A percentile compares a stretch with the other conserved stretches of the same genome.
Conservation (phyloP, 2,113 vertebrate genomes). For the Taurulus bubalis region DNA sequence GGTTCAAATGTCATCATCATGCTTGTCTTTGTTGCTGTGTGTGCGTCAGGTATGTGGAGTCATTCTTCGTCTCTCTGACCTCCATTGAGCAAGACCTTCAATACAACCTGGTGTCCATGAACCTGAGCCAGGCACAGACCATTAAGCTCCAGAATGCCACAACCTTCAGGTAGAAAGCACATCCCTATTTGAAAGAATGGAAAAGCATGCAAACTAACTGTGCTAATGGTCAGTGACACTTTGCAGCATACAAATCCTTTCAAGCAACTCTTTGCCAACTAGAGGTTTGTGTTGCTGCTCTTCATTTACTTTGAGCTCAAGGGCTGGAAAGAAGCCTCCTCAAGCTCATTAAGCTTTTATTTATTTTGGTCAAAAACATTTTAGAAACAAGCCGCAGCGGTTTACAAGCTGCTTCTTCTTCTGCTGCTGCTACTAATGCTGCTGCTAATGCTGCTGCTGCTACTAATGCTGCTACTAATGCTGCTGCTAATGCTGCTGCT, state of each 20-base stretch:
- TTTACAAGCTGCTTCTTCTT: no score
- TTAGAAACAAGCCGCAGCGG: no score
- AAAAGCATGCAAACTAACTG: not conserved
- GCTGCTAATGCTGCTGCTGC: no score
- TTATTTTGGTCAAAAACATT: not conserved
- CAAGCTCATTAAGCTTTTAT: not conserved
- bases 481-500: no score
- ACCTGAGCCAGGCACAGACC: slow-evolving; percentile 53
- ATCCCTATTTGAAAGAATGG: not conserved
- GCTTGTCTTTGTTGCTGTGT: not conserved
- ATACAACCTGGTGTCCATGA: slow-evolving; percentile 77
- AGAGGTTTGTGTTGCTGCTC: not conserved
- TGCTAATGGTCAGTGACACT: not conserved
- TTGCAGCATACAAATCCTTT: not conserved
- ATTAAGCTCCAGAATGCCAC: slow-evolving; percentile 80
- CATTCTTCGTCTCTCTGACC: slow-evolving; percentile 66
- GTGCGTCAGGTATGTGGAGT: slow-evolving; percentile 76
- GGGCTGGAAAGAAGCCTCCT: not conserved
- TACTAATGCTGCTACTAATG: no score
- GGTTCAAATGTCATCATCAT: not conserved
- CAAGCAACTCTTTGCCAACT: not conserved
- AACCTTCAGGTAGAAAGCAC: slow-evolving; percentile 64
- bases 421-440: no score
- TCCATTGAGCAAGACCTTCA: slow-evolving; percentile 79
- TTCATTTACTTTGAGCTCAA: not conserved